These are phyloP conservation scores for Meles meles DNA, from an alignment of 2,113 vertebrate genomes.

Conservation along the genomic window DNA sequence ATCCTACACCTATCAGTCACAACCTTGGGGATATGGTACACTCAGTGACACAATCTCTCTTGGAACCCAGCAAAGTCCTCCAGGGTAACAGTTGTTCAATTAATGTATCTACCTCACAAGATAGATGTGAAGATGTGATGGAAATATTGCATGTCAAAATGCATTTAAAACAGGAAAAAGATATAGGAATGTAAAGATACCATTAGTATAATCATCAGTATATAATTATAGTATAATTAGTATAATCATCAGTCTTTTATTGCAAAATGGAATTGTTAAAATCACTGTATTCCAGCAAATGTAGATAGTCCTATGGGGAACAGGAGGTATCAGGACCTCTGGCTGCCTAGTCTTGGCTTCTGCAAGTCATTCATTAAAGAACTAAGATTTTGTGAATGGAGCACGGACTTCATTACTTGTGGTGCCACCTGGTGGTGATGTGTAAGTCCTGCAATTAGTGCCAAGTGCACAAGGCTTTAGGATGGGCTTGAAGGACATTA, in stretches of 20 bases:
- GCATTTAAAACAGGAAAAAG: background rate
- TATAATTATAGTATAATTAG: background rate
- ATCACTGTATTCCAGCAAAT: background rate
- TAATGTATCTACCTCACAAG: background rate
- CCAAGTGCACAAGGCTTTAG: background rate
- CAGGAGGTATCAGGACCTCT: background rate
- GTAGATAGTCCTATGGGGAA: background rate
- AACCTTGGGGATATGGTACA: background rate
- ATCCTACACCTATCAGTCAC: background rate
- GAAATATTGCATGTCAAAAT: background rate
- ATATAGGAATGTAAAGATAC: background rate
- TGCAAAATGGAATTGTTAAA: background rate
- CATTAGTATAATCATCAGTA: background rate
- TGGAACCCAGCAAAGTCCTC: background rate
- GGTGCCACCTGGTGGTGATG: constrained; percentile 44
- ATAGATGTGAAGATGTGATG: background rate
- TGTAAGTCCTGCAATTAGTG: background rate
- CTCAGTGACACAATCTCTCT: background rate
- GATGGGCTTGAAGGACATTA: background rate
- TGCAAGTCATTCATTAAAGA: background rate
- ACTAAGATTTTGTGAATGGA: constrained; percentile 47
- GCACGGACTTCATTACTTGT: background rate
- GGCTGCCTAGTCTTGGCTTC: background rate
- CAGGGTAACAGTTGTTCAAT: background rate
- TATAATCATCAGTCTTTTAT: background rate